phyloP scores from a whole-genome alignment of 2,888 invertebrate species.

The Drosophila kuntzei region DNA sequence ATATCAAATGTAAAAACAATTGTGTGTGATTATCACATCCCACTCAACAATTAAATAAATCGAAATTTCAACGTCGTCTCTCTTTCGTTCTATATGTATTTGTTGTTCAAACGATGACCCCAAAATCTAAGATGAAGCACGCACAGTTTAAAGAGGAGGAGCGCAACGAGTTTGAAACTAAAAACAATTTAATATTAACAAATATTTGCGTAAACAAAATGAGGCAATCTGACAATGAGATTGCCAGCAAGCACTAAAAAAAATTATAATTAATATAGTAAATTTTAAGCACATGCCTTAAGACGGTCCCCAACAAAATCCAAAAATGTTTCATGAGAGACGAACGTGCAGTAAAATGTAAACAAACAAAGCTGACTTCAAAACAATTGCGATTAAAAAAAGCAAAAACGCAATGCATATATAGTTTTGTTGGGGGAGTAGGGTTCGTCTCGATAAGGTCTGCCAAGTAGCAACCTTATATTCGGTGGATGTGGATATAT shows the following conservation, averaged over 20 bases:
- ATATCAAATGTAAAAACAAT: constrained; percentile 2
- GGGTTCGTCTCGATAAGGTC: constrained; percentile 61
- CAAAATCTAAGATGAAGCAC: constrained; percentile 8
- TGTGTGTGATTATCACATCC: not conserved
- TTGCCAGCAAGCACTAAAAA: constrained; percentile 24
- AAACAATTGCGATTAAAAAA: constrained; percentile 44
- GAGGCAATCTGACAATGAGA: constrained; percentile 69
- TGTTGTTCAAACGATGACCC: constrained; percentile 24
- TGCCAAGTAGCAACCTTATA: constrained; percentile 77
- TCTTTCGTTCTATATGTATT: not conserved
- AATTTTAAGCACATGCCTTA: constrained; percentile 40
- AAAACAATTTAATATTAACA: constrained; percentile 17
- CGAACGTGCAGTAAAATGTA: constrained; percentile 50
- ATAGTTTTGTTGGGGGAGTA: constrained; percentile 1
- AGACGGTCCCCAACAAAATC: constrained; percentile 18
- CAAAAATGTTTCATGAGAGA: constrained; percentile 34
- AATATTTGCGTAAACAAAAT: constrained; percentile 42
- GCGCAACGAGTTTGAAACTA: constrained; percentile 3
- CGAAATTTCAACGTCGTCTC: constrained; percentile 26
- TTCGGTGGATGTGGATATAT: constrained; percentile 66
- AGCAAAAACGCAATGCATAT: constrained; percentile 12
- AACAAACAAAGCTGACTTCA: constrained; percentile 43
- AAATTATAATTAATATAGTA: constrained; percentile 57
- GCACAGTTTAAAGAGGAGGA: constrained; percentile 7
- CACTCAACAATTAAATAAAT: constrained; percentile 42